These are phyloP conservation scores for Lucifuga dentata DNA, from an alignment of 2,113 vertebrate genomes.

Conservation along the genomic window DNA sequence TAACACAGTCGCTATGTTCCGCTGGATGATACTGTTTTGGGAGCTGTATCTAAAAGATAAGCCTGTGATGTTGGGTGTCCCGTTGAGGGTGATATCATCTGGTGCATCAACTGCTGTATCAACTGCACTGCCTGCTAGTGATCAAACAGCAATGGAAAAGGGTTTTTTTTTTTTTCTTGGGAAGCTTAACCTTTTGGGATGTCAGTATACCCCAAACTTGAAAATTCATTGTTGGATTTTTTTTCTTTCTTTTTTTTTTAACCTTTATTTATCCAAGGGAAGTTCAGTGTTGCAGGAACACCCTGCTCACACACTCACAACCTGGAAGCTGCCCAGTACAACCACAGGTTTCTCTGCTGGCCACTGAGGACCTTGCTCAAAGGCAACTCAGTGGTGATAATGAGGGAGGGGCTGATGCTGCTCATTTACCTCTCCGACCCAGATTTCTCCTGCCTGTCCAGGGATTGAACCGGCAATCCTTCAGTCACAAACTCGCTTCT, in stretches of 20 bases:
- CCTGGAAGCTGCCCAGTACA: too few species aligned
- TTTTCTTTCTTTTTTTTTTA: neutral
- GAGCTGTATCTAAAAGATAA: slow-evolving; percentile 26
- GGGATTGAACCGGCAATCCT: too few species aligned
- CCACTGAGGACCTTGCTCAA: too few species aligned
- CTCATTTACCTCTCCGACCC: too few species aligned
- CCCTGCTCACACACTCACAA: too few species aligned
- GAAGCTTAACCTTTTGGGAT: neutral
- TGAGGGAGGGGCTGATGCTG: too few species aligned
- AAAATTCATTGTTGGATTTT: neutral
- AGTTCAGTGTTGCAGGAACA: too few species aligned
- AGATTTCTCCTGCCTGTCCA: too few species aligned
- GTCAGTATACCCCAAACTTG: neutral
- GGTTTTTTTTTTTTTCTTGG: neutral
- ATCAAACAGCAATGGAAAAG: too few species aligned
- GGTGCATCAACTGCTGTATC: slow-evolving; percentile 7
- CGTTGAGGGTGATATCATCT: slow-evolving; percentile 25
- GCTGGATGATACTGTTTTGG: slow-evolving; percentile 2
- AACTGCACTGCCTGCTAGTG: neutral
- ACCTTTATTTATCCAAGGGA: neutral
- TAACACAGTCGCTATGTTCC: slow-evolving; percentile 39
- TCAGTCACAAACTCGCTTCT: too few species aligned
- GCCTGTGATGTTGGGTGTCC: slow-evolving; percentile 27
- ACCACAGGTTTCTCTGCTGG: too few species aligned
- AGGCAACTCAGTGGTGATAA: too few species aligned